Percentiles rank a stretch among this genome's conserved stretches.
These are phyloP conservation scores for Ornithoptera alexandrae DNA, from an alignment of 2,888 invertebrate genomes.

Conservation along the genomic window DNA sequence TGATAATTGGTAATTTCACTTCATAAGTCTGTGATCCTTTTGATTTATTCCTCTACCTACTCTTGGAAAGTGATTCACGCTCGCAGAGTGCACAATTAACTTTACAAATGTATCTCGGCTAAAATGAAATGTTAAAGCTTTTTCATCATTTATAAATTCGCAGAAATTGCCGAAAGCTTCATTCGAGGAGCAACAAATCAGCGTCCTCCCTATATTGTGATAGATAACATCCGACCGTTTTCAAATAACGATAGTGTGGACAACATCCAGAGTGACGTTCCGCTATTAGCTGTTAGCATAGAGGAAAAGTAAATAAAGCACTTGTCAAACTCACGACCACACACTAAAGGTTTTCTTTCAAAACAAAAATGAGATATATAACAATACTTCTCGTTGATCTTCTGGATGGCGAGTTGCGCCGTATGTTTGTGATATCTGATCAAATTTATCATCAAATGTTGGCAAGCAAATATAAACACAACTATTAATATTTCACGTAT, in stretches of 20 bases:
- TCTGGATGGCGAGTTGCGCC: neutral
- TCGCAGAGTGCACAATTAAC: conserved; percentile 26
- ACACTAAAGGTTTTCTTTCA: neutral
- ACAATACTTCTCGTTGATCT: neutral
- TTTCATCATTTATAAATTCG: conserved; percentile 22
- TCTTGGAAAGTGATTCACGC: conserved; percentile 21
- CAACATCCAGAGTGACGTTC: conserved; percentile 17
- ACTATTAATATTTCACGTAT: too few relatives aligned
- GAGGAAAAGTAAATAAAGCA: neutral
- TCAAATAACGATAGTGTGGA: conserved; percentile 24
- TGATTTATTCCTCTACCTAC: conserved; percentile 11
- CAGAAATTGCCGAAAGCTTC: conserved; percentile 33
- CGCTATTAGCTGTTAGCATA: neutral
- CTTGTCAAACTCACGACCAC: neutral
- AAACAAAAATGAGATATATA: neutral
- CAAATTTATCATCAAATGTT: neutral
- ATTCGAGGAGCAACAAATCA: conserved; percentile 51
- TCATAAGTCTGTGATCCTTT: conserved; percentile 2
- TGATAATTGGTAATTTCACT: conserved; percentile 8
- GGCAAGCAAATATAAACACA: neutral
- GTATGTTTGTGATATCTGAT: neutral
- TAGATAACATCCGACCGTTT: conserved; percentile 27
- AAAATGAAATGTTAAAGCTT: conserved; percentile 29
- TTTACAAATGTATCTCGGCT: conserved; percentile 22
- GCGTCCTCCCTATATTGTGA: conserved; percentile 44